These are phyloP conservation scores for Cordilura impudica DNA, from an alignment of 2,888 invertebrate genomes.

Conservation along the genomic window DNA sequence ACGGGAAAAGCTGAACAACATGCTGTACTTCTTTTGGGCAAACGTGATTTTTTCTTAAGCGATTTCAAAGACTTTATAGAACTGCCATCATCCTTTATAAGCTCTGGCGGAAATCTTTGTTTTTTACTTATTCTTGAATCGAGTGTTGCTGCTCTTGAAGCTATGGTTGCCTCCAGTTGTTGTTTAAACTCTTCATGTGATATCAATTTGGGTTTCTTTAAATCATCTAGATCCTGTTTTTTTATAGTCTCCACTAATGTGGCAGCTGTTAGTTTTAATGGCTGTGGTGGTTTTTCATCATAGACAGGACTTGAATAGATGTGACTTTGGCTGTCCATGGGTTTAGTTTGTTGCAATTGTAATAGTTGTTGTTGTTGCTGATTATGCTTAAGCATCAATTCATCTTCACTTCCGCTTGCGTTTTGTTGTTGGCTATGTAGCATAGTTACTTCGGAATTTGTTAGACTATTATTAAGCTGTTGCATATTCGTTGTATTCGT, in stretches of 20 bases:
- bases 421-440: constrained; percentile 69
- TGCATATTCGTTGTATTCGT: constrained; percentile 72
- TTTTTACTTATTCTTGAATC: constrained; percentile 76
- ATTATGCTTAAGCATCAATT: constrained; percentile 53
- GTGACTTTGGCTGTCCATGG: constrained; percentile 74
- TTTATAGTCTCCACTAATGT: constrained; percentile 64
- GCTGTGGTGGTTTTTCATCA: constrained; percentile 69
- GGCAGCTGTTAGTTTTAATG: constrained; percentile 69
- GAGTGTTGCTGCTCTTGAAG: constrained; percentile 68
- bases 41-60: constrained; percentile 52
- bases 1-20: constrained; percentile 73
- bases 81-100: constrained; percentile 70
- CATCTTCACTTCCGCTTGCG: constrained; percentile 61
- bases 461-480: constrained; percentile 70
- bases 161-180: constrained; percentile 71
- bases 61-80: constrained; percentile 67
- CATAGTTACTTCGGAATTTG: constrained; percentile 76
- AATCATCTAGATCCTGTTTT: constrained; percentile 46
- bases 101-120: constrained; percentile 74
- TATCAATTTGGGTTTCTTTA: constrained; percentile 71
- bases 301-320: constrained; percentile 77
- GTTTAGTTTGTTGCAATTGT: constrained; percentile 58
- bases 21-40: constrained; percentile 65
- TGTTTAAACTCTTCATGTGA: constrained; percentile 74
- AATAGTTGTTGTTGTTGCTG: constrained; percentile 56